These are phyloP conservation scores for Rhynchonycteris naso DNA, from an alignment of 2,797 vertebrate genomes.

Conservation along the genomic window DNA sequence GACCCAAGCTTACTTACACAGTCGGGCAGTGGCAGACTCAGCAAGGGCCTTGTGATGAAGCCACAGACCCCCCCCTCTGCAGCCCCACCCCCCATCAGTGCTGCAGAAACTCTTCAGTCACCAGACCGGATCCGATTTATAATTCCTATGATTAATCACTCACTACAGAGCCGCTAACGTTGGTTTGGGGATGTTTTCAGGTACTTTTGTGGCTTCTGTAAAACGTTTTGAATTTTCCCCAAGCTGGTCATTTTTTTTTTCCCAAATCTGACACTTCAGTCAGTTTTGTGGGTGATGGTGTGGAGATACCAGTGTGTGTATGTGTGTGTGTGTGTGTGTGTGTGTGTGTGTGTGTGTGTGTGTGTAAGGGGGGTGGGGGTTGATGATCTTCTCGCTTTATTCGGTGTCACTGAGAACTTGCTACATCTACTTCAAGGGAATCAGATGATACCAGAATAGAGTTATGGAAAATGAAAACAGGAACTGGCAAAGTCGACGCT, in stretches of 20 bases:
- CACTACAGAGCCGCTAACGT: background rate
- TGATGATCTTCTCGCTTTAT: background rate
- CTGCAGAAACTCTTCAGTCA: background rate
- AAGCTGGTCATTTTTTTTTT: background rate
- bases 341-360: no score
- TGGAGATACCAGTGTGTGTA: no score
- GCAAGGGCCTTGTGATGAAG: background rate
- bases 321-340: no score
- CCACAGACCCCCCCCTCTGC: background rate
- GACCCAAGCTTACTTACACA: background rate
- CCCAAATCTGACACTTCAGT: background rate
- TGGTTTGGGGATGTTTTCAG: background rate
- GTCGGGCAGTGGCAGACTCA: background rate
- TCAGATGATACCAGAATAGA: conserved; percentile 79
- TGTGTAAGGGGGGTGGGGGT: background rate
- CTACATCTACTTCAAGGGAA: conserved; percentile 73
- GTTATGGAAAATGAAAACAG: conserved; percentile 80
- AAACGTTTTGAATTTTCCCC: background rate
- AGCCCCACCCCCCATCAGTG: background rate
- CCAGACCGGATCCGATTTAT: background rate
- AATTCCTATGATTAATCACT: background rate
- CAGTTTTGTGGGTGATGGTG: background rate
- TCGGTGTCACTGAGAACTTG: conserved; percentile 56
- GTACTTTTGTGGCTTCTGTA: background rate
- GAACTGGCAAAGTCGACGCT: conserved; percentile 74